Evolutionary conservation across 2,113 vertebrate species (phyloP).

Genomic region (Taxidea taxus): DNA sequence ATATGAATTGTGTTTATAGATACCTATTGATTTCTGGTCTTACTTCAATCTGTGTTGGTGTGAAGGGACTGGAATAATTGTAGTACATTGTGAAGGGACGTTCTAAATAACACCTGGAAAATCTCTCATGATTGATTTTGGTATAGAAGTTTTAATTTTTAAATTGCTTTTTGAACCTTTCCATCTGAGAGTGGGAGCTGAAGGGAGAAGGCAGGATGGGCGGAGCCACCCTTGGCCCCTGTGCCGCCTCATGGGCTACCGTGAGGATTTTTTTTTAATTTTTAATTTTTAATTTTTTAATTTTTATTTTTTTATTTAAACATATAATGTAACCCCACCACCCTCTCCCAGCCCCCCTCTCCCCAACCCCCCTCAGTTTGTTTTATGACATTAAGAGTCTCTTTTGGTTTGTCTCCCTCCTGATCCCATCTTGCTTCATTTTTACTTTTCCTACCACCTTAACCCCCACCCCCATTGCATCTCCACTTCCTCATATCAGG

Average conservation of each 20-base stretch:
- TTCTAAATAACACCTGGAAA: slow-evolving; percentile 53
- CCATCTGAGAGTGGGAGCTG: background rate
- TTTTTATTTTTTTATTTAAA: too few relatives aligned
- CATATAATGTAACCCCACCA: too few relatives aligned
- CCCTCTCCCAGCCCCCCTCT: too few relatives aligned
- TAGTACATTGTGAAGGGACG: slow-evolving; percentile 25
- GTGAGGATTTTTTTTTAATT: too few relatives aligned
- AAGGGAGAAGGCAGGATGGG: background rate
- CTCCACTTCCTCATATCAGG: too few relatives aligned
- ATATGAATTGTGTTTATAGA: slow-evolving; percentile 56
- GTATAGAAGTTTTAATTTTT: slow-evolving; percentile 63
- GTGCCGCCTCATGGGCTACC: fast-evolving
- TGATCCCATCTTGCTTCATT: too few relatives aligned
- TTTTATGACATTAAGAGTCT: too few relatives aligned
- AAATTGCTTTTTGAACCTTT: slow-evolving; percentile 62
- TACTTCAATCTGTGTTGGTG: slow-evolving; percentile 55
- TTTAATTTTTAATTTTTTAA: too few relatives aligned
- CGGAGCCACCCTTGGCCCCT: background rate
- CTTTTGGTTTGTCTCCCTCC: too few relatives aligned
- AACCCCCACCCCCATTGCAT: too few relatives aligned
- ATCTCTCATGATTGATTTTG: slow-evolving; percentile 51
- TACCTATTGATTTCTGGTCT: slow-evolving; percentile 49
- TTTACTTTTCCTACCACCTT: too few relatives aligned
- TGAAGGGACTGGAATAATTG: slow-evolving; percentile 45
- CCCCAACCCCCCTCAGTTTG: too few relatives aligned